Evolutionary conservation across 1,140 invertebrate species (phyloP), one percentile per base, ranked within the genome.

Genomic region (Metopolophium dirhodum): DNA sequence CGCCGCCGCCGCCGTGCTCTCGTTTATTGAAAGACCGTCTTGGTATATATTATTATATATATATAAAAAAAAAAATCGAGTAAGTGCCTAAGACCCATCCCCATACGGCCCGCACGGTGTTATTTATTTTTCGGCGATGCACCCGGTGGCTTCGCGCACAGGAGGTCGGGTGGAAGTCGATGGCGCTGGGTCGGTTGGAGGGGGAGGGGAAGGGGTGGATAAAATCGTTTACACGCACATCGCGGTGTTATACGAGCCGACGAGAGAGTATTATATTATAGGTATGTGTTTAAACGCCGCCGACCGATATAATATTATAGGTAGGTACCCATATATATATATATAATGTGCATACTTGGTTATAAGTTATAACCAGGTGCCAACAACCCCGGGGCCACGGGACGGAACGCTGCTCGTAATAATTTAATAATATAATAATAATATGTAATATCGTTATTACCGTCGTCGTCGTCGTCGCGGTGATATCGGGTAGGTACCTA

Each of bases 21-120:
- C 88, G 88, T 90, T 90, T 90, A 90, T 90, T 90, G 88, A 90
- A 90, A 90, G 20, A 61, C 87, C 88, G 35, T 47, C 41, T 26
- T 26, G 26, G 22, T 41, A 41, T 41, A 41, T 41, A 41, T 41
- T 41, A 41, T 41, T 41, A 41, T 41, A 41, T 4, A 41, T n/a
- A n/a, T n/a, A n/a, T n/a, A 41, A 41, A 41, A 41, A 57, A 61
- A 90, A 90, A 90, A 57, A 57, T 37, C 35, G 26, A 35, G 51
- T 61, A 90, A 57, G 57, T 57, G 57, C 57, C 57, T 26, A 41
- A 41, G 3, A 57, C 57, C 23, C 26, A 23, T 57, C 57, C 26
- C 8, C 9, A 9, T 23, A 26, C 57, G 54, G 26, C 54, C 54
- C 23, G 57, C 23, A 57, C 23, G 26, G 7, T 41, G 41, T 90